Evolutionary conservation across 2,888 invertebrate species (phyloP), one percentile per base, ranked within the genome.

Genomic region (Nomada fabriciana): DNA sequence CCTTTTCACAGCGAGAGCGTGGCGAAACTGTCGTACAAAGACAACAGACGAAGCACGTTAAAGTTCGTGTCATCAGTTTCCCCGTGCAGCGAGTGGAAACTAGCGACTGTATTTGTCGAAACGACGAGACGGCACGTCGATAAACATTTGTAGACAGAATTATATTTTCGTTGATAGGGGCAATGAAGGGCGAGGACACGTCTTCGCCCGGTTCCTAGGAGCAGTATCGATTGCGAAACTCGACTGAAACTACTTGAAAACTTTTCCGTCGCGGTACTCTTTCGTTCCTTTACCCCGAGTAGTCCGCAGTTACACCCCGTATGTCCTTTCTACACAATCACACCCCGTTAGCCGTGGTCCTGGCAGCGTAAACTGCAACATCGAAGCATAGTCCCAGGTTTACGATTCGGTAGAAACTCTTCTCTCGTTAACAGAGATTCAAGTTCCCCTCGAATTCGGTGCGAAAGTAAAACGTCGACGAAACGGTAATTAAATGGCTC

Each of bases 141-240:
- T 82, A 83, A 83, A 82, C 77, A 74, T 82, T 83, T 63, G 77
- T 23, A 29, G 61, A 74, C 77, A 23, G 57, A 77, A 70, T 83
- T 70, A 63, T 71, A 42, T 55, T 47, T 47, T 59, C 82, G 55
- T 29, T n/a, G 72, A 69, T 72, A 25, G 23, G 47, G 25, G 50
- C 69, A 47, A 18, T 23, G 63, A 18, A 18, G 29, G n/a, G 42
- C 55, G 43, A 57, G 65, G 64, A 60, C 36, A 4, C 76, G 72
- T 79, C 74, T 79, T 73, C 23, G 53, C 53, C 52, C 53, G 50
- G 60, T 47, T 75, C 68, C 57, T 52, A 52, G 67, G 47, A 76
- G 64, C 82, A 55, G 74, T 82, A 85, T 87, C 80, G 86, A 86
- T 82, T 80, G 79, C 64, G 52, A 76, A 86, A 86, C 70, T 86